Evolutionary conservation across 2,113 vertebrate species (phyloP).

Genomic region (Xyrauchen texanus): DNA sequence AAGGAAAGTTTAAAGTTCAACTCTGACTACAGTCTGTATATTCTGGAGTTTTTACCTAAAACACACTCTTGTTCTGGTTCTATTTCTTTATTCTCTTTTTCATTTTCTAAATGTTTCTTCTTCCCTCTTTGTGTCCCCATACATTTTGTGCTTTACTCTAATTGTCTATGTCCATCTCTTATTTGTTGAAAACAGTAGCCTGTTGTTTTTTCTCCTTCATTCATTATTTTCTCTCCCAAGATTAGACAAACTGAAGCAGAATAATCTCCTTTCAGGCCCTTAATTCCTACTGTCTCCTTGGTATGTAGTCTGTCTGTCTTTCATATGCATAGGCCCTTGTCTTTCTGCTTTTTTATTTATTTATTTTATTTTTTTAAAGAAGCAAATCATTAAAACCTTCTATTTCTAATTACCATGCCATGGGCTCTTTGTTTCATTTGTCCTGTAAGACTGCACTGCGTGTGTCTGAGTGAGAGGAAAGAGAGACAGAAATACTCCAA

Average conservation of each 20-base stretch:
- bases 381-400: neutral
- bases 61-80: too few relatives aligned
- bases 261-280: constrained; percentile 32
- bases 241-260: constrained; percentile 35
- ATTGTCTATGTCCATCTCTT: neutral
- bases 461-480: too few relatives aligned
- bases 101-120: neutral
- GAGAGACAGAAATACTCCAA: too few relatives aligned
- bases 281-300: constrained; percentile 29
- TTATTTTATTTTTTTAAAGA: neutral
- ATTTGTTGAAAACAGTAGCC: neutral
- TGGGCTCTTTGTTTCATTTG: constrained; percentile 1
- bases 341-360: neutral
- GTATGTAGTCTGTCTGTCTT: constrained; percentile 28
- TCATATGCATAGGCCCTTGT: constrained; percentile 7
- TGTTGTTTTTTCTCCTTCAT: neutral
- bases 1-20: too few relatives aligned
- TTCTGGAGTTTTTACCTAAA: too few relatives aligned
- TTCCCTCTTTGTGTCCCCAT: neutral
- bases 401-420: constrained; percentile 3
- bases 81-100: neutral
- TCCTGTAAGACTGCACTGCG: neutral
- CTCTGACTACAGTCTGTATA: too few relatives aligned
- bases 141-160: neutral
- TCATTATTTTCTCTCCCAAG: constrained; percentile 21